A percentile compares a stretch with the other conserved stretches of the same genome.
These are phyloP conservation scores for Carterocephalus palaemon DNA, from an alignment of 2,888 invertebrate genomes.

Conservation along the genomic window DNA sequence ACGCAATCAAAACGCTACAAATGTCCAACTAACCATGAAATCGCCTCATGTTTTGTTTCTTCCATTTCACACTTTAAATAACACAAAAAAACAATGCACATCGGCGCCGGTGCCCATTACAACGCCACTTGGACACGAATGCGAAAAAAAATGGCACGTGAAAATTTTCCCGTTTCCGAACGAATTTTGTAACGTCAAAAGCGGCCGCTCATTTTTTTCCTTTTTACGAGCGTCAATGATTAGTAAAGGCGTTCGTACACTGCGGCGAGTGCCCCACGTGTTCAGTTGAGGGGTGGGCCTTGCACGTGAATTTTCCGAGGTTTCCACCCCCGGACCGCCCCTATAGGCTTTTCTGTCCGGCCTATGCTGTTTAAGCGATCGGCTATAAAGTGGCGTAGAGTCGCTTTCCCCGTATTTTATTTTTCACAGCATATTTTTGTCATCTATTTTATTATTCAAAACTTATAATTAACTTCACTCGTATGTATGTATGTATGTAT, in stretches of 20 bases:
- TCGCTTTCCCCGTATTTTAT: conserved; percentile 34
- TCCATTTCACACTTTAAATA: conserved; percentile 59
- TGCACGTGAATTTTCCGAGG: conserved; percentile 78
- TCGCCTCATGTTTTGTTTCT: conserved; percentile 65
- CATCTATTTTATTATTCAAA: too few species aligned
- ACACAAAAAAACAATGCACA: conserved; percentile 51
- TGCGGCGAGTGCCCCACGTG: conserved; percentile 75
- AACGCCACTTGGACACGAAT: conserved; percentile 52
- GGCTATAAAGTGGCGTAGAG: conserved; percentile 57
- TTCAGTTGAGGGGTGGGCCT: conserved; percentile 66
- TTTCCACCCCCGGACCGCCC: conserved; percentile 79
- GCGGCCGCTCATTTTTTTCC: conserved; percentile 47
- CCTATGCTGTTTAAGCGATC: conserved; percentile 78
- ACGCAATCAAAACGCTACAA: conserved; percentile 27
- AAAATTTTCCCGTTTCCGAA: conserved; percentile 39
- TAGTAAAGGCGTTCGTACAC: conserved; percentile 69
- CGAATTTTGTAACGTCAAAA: conserved; percentile 56
- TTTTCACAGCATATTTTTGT: conserved; percentile 26
- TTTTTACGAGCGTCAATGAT: conserved; percentile 70
- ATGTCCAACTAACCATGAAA: conserved; percentile 72
- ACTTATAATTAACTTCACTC: too few species aligned
- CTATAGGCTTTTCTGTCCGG: conserved; percentile 80
- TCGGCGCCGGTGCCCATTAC: conserved; percentile 55
- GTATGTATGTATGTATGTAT: too few species aligned
- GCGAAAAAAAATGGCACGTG: conserved; percentile 28